These are phyloP conservation scores for Denticeps clupeoides DNA, from an alignment of 2,797 vertebrate genomes.

Conservation along the genomic window DNA sequence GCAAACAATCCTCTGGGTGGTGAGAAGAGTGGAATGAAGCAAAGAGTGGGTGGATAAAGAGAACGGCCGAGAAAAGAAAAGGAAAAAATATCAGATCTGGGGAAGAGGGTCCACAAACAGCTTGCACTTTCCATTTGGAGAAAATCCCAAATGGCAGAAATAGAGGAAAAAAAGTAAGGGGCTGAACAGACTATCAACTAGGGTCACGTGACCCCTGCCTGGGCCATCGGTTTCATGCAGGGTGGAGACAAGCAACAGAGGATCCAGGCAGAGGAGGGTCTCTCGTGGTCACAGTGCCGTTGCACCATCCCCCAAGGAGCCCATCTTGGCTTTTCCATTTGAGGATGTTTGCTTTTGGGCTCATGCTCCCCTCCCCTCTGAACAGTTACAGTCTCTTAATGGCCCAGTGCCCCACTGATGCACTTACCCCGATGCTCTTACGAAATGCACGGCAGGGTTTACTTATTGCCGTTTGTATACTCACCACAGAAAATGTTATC, in stretches of 20 bases:
- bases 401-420: slow-evolving; percentile 32
- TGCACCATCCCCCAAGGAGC: too few relatives aligned
- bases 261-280: not conserved
- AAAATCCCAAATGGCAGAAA: slow-evolving; percentile 24
- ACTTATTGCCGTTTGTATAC: slow-evolving; percentile 37
- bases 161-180: too few relatives aligned
- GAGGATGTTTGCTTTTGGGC: too few relatives aligned
- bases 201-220: slow-evolving; percentile 1
- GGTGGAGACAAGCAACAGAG: not conserved
- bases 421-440: slow-evolving; percentile 42
- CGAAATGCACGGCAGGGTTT: slow-evolving; percentile 26
- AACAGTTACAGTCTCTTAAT: slow-evolving; percentile 16
- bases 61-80: not conserved
- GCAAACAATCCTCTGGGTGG: not conserved
- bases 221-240: slow-evolving; percentile 12
- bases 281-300: too few relatives aligned
- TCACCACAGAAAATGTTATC: slow-evolving; percentile 40
- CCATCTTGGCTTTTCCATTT: too few relatives aligned
- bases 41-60: not conserved
- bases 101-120: not conserved
- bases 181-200: slow-evolving; percentile 15
- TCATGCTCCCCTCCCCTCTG: not conserved
- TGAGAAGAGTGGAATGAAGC: not conserved
- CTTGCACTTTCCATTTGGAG: slow-evolving; percentile 30
- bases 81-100: not conserved